Base-by-base conservation (phyloP, 2,797 vertebrate genomes). In the Diplodus puntazzo region DNA sequence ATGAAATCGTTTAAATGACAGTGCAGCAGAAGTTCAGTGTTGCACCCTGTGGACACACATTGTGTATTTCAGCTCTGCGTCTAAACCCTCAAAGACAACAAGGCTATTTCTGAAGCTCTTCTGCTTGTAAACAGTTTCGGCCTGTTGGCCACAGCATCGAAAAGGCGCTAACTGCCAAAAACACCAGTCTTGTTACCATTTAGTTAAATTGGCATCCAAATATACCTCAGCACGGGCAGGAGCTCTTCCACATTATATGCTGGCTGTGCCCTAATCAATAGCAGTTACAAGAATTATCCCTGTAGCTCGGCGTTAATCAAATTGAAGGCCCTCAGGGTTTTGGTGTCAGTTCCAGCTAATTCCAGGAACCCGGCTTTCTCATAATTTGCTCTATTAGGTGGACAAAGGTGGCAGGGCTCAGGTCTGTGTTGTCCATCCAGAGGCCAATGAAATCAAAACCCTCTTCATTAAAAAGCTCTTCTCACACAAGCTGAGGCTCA, bases 151-250 rank as follows among this genome's bases (percentile, higher is more conserved):
- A 59, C 82, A 73, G 78, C 89, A 77, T 75, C 34, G 34, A 0
- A 85, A 88, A 84, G 90, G 70, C 18, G 9, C 82, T 54, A 71
- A 69, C 73, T 82, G 88, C 73, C 91, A 89, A 88, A 95, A 94
- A 92, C 90, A 89, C 76, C 79, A 83, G 91, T 86, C 80, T 84
- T 81, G 69, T 76, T 85, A 80, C 75, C 53, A n/a, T 85, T 80
- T 77, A 89, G 88, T 90, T 86, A 95, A 96, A 97, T 96, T 95
- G 95, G 69, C 69, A 42, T 88, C 93, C 95, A 95, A 96, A 95
- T 96, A 95, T 92, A 93, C 85, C 81, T 77, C 88, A 90, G 94
- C 95, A 95, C 81, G 89, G 79, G 88, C 87, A 53, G 78, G 25
- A 79, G 85, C 94, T 78, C 87, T 87, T 75, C 82, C 75, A 83